phyloP scores from a whole-genome alignment of 2,113 vertebrate genomes.

The Climacteris rufus region DNA sequence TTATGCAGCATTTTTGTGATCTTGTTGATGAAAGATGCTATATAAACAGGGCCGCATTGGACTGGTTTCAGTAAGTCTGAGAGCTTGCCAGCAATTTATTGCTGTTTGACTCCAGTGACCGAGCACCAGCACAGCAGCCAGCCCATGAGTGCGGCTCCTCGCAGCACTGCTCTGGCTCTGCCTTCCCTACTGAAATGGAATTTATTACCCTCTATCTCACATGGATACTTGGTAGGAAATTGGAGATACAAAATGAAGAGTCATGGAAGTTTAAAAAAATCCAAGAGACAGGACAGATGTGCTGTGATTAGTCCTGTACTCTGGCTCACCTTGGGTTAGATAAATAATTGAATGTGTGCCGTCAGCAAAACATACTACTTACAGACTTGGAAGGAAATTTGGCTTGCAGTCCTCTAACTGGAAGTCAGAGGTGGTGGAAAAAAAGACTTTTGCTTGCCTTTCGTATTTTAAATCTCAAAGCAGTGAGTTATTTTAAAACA shows the following conservation, averaged over 20 bases:
- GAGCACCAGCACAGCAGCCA: slow-evolving; percentile 39
- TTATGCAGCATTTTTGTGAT: slow-evolving; percentile 24
- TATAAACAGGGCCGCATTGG: slow-evolving; percentile 10
- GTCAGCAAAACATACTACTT: slow-evolving; percentile 27
- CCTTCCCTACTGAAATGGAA: slow-evolving; percentile 59
- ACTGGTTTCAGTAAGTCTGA: slow-evolving; percentile 1
- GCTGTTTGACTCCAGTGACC: slow-evolving; percentile 52
- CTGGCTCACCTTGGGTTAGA: slow-evolving; percentile 76
- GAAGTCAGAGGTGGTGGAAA: slow-evolving; percentile 52
- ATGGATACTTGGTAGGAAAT: slow-evolving; percentile 56
- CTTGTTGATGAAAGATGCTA: slow-evolving; percentile 45
- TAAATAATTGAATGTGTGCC: slow-evolving; percentile 67
- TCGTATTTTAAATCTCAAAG: background rate
- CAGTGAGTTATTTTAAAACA: background rate
- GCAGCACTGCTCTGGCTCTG: slow-evolving; percentile 22
- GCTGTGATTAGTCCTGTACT: slow-evolving; percentile 53
- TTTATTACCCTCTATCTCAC: slow-evolving; percentile 60
- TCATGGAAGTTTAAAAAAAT: slow-evolving; percentile 63
- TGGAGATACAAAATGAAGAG: slow-evolving; percentile 61
- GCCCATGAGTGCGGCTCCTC: background rate
- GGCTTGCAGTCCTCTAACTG: slow-evolving; percentile 47
- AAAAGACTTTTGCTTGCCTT: background rate
- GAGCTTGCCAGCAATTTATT: slow-evolving; percentile 48
- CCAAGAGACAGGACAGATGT: slow-evolving; percentile 32
- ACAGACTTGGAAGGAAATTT: slow-evolving; percentile 50